phyloP scores from a whole-genome alignment of 2,888 invertebrate genomes.

The Drosophila nr. perissopoda region DNA sequence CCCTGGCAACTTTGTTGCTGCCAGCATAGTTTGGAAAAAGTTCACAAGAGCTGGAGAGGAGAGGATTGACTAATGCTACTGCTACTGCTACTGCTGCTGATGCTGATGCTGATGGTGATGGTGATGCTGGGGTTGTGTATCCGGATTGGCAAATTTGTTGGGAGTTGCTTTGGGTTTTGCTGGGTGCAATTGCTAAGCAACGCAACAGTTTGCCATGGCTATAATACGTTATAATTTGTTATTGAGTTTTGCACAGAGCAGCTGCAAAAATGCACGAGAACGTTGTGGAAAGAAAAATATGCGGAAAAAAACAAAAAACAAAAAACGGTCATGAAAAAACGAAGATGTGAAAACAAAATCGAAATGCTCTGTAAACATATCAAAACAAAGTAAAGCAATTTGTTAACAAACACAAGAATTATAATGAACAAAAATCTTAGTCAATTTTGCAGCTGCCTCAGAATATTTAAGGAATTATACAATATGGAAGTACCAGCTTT shows the following conservation, averaged over 20 bases:
- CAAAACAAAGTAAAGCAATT: no score
- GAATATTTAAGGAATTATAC: not conserved
- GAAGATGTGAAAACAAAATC: constrained; percentile 6
- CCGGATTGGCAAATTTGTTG: constrained; percentile 62
- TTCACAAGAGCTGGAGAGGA: constrained; percentile 30
- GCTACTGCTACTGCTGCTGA: constrained; percentile 4
- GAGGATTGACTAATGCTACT: constrained; percentile 31
- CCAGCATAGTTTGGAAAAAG: constrained; percentile 72
- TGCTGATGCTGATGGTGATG: not conserved
- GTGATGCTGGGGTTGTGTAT: constrained; percentile 36
- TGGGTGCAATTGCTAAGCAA: constrained; percentile 79
- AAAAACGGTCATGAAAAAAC: constrained; percentile 3
- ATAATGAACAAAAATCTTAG: not conserved
- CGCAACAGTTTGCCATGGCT: constrained; percentile 84
- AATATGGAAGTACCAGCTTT: not conserved
- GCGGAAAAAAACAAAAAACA: constrained; percentile 36
- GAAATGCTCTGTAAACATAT: constrained; percentile 11
- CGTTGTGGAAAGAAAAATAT: constrained; percentile 38
- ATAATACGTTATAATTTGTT: constrained; percentile 84
- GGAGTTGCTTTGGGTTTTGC: constrained; percentile 12
- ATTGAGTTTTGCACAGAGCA: constrained; percentile 82
- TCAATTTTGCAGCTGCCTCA: not conserved
- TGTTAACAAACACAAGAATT: not conserved
- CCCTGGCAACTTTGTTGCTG: constrained; percentile 77
- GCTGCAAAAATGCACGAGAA: constrained; percentile 75